Conservation (phyloP, 2,888 invertebrate genomes). For the Scrobipalpa costella region DNA sequence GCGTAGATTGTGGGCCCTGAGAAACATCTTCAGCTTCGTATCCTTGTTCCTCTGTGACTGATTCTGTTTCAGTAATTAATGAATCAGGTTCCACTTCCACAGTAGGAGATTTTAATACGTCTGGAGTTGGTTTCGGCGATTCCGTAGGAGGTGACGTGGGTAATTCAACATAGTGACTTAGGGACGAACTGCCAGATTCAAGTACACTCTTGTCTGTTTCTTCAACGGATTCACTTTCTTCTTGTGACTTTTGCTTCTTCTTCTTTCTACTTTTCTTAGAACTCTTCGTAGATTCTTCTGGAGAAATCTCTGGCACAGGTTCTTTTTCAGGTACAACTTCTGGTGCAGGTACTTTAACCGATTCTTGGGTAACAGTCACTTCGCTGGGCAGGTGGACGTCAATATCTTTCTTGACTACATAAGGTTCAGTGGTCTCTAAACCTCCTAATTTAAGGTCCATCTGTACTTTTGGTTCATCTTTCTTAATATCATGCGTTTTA, state of each 20-base stretch:
- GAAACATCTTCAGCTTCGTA: slow-evolving; percentile 87
- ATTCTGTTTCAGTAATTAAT: slow-evolving; percentile 67
- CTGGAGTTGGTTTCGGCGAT: slow-evolving; percentile 67
- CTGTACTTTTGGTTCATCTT: slow-evolving; percentile 57
- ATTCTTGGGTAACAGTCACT: slow-evolving; percentile 51
- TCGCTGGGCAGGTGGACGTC: slow-evolving; percentile 61
- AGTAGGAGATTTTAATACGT: slow-evolving; percentile 33
- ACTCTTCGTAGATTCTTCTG: slow-evolving; percentile 53
- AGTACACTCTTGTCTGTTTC: slow-evolving; percentile 65
- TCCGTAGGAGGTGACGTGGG: slow-evolving; percentile 72
- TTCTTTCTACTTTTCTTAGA: slow-evolving; percentile 82
- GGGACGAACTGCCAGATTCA: slow-evolving; percentile 68
- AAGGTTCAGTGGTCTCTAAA: slow-evolving; percentile 48
- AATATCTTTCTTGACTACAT: slow-evolving; percentile 64
- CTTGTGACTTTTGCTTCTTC: slow-evolving; percentile 82
- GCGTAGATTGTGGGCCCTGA: slow-evolving; percentile 52
- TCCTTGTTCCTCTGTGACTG: slow-evolving; percentile 81
- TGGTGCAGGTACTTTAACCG: slow-evolving; percentile 29
- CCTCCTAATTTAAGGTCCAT: slow-evolving; percentile 63
- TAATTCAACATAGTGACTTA: slow-evolving; percentile 70
- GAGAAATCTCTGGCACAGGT: slow-evolving; percentile 33
- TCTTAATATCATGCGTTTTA: slow-evolving; percentile 49
- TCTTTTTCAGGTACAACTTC: slow-evolving; percentile 59
- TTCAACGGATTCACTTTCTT: slow-evolving; percentile 47
- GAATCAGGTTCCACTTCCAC: slow-evolving; percentile 63